A percentile compares a stretch with the other conserved stretches of the same genome.
Conservation (phyloP, 2,888 invertebrate genomes). For the Aelia acuminata region DNA sequence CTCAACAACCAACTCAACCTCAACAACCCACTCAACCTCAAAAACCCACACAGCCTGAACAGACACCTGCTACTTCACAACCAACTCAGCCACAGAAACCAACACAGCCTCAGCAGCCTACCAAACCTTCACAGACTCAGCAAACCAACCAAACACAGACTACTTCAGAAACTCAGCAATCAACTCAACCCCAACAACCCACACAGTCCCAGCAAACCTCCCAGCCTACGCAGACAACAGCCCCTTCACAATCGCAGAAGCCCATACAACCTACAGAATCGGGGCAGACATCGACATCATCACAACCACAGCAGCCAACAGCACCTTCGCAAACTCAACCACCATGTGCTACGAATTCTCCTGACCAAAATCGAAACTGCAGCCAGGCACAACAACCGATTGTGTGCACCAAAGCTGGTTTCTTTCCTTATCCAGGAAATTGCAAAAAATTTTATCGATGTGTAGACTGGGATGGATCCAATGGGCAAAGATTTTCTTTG, state of each 20-base stretch:
- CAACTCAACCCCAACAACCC: not conserved
- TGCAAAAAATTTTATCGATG: conserved; percentile 86
- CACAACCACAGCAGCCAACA: conserved; percentile 10
- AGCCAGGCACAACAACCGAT: conserved; percentile 52
- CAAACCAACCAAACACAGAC: not conserved
- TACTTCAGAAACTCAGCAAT: conserved; percentile 7
- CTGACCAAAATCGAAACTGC: conserved; percentile 43
- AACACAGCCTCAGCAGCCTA: conserved; percentile 41
- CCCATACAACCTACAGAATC: conserved; percentile 8
- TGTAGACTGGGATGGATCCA: conserved; percentile 75
- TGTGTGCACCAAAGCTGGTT: conserved; percentile 74
- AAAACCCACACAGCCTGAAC: conserved; percentile 16
- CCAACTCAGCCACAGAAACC: conserved; percentile 48
- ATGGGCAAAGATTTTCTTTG: conserved; percentile 74
- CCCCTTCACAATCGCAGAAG: conserved; percentile 42
- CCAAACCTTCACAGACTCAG: conserved; percentile 47
- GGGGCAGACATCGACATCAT: not conserved
- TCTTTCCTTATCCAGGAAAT: conserved; percentile 77
- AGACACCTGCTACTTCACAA: conserved; percentile 59
- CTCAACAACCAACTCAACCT: conserved; percentile 50
- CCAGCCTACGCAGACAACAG: conserved; percentile 31
- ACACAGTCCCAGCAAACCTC: conserved; percentile 61
- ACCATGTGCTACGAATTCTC: conserved; percentile 30
- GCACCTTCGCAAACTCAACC: not conserved
- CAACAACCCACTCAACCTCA: conserved; percentile 31